These are phyloP conservation scores for Dipodomys ordii DNA, from an alignment of 2,113 vertebrate genomes.

Conservation along the genomic window DNA sequence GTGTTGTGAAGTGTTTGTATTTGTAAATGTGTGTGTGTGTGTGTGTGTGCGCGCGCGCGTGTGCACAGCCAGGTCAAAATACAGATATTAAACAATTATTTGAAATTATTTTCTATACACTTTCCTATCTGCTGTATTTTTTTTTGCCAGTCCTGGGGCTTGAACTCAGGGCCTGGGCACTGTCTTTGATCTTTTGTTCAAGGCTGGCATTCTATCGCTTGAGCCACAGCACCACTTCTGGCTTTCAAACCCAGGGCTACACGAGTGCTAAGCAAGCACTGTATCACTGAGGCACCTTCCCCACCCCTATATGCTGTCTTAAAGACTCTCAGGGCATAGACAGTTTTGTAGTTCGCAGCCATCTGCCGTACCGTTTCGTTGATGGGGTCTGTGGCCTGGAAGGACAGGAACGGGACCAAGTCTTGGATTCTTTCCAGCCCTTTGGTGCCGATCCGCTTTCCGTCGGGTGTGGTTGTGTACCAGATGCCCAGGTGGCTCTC, in stretches of 20 bases:
- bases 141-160: too few species aligned
- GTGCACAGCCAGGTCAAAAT: too few species aligned
- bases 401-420: slow-evolving; percentile 84
- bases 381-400: slow-evolving; percentile 90
- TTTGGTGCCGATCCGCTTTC: slow-evolving; percentile 89
- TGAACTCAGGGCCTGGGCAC: too few species aligned
- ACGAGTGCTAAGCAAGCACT: too few species aligned
- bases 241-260: too few species aligned
- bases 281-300: too few species aligned
- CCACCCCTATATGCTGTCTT: background rate
- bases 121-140: background rate
- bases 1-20: background rate
- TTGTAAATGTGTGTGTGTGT: background rate
- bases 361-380: slow-evolving; percentile 88
- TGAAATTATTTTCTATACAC: background rate
- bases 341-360: background rate
- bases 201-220: too few species aligned
- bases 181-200: too few species aligned
- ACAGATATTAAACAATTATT: background rate
- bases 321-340: background rate
- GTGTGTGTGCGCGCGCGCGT: too few species aligned
- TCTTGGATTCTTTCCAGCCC: slow-evolving; percentile 83
- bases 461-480: slow-evolving; percentile 93
- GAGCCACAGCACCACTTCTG: too few species aligned
- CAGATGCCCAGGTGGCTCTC: slow-evolving; percentile 86